Evolutionary conservation across 2,797 vertebrate genomes (phyloP).

Genomic region (Sebastes kiyomatsui): DNA sequence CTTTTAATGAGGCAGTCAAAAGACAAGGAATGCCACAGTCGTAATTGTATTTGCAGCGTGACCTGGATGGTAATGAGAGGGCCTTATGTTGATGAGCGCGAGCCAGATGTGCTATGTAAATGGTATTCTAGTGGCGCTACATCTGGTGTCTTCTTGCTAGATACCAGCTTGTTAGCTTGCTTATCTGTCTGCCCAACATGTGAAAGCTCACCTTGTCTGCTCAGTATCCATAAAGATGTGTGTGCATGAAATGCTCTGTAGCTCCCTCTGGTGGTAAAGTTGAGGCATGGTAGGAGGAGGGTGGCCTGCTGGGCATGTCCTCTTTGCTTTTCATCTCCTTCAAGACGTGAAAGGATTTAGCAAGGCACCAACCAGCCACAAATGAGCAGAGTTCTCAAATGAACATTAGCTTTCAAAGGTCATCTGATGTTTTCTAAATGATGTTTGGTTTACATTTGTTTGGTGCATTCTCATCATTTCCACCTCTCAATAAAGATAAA

Average conservation of each 20-base stretch:
- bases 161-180: background rate
- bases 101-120: slow-evolving; percentile 25
- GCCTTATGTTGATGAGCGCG: background rate
- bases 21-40: background rate
- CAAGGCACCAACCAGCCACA: background rate
- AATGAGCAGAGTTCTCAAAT: background rate
- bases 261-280: slow-evolving; percentile 51
- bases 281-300: background rate
- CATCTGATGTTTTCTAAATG: background rate
- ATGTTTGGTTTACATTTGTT: background rate
- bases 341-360: background rate
- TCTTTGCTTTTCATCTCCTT: background rate
- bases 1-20: background rate
- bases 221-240: background rate
- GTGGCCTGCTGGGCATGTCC: background rate
- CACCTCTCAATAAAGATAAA: background rate
- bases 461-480: background rate
- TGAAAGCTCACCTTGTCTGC: background rate
- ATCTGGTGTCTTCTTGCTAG: background rate
- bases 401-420: background rate
- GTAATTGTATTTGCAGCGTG: background rate
- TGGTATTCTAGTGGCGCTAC: background rate
- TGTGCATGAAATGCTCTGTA: background rate
- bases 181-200: background rate
- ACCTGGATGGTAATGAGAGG: background rate